Evolutionary conservation across 2,888 invertebrate genomes (phyloP).

Genomic region (Malthinus flaveolus): DNA sequence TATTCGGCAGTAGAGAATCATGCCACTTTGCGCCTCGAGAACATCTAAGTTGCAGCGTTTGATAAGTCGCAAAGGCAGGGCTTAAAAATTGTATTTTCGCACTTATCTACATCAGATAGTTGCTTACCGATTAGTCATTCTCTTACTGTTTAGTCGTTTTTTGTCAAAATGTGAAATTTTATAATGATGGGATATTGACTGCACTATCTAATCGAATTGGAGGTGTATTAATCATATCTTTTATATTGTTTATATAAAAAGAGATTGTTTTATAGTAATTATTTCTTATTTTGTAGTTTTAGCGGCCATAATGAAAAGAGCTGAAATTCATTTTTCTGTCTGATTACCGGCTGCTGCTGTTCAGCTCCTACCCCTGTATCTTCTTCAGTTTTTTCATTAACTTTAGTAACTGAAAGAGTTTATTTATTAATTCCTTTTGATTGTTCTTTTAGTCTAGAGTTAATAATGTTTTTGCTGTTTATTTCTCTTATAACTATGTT

Average conservation of each 20-base stretch:
- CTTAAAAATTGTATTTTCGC: too few species aligned
- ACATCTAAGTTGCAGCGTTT: too few species aligned
- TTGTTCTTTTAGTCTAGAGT: slow-evolving; percentile 53
- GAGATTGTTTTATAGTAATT: slow-evolving; percentile 53
- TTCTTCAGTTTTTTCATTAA: slow-evolving; percentile 74
- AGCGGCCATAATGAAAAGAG: slow-evolving; percentile 77
- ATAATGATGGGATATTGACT: slow-evolving; percentile 73
- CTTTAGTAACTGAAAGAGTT: slow-evolving; percentile 78
- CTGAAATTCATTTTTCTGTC: slow-evolving; percentile 79
- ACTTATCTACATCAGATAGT: too few species aligned
- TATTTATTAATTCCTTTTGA: slow-evolving; percentile 73
- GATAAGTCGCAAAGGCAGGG: too few species aligned
- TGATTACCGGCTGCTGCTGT: slow-evolving; percentile 77
- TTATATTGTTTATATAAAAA: slow-evolving; percentile 55
- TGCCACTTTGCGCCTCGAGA: too few species aligned
- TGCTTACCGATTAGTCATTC: too few species aligned
- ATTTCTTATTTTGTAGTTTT: slow-evolving; percentile 55
- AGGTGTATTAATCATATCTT: slow-evolving; percentile 60
- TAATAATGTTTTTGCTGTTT: slow-evolving; percentile 57
- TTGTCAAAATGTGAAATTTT: slow-evolving; percentile 69
- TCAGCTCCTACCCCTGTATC: slow-evolving; percentile 75
- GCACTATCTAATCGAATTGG: slow-evolving; percentile 74
- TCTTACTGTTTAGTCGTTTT: slow-evolving; percentile 76
- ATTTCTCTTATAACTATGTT: slow-evolving; percentile 63
- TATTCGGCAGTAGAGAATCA: too few species aligned